Evolutionary conservation across 2,797 vertebrate genomes (phyloP), one percentile per base, ranked within the genome.

Genomic region (Hyperoplus lanceolatus): DNA sequence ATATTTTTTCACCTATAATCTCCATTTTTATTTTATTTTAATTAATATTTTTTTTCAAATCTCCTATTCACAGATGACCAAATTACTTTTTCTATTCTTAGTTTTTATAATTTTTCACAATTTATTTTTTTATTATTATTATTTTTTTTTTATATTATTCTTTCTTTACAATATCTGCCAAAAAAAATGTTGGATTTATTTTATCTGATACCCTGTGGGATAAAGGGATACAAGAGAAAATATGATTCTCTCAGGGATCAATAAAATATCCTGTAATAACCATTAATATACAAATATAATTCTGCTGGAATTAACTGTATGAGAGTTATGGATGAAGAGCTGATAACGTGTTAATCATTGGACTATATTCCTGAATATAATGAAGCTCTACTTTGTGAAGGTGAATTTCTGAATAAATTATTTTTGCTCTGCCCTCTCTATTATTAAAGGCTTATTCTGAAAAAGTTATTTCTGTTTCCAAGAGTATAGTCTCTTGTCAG

Each of bases 271-370:
- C 56, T 59, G 41, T 62, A 56, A 73, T 64, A 80, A 75, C 46
- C 56, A 75, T 81, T 82, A 66, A 79, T 77, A 75, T 82, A 56
- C 62, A 72, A 79, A 82, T 75, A 64, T 45, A 55, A 62, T 61
- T 80, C 59, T 10, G 53, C 15, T 16, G 5, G 50, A 73, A 74
- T 71, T 38, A 87, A 81, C 11, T 16, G 5, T 15, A 70, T 77
- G 75, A 75, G 74, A 57, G 41, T 57, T 71, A 68, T 12, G 56
- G 77, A 81, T 85, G 70, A 62, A 78, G 68, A 80, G 61, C 61
- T 79, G 75, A 80, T 62, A 54, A 71, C 42, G 41, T 76, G 63
- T 72, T 84, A 82, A 86, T 85, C 68, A 61, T 79, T 50, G 51
- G 5, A 80, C 63, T 49, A 8, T 6, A 55, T 39, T 21, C 21